These are phyloP conservation scores for Enteromius trimaculatus DNA, from an alignment of 2,797 vertebrate genomes.

Conservation along the genomic window DNA sequence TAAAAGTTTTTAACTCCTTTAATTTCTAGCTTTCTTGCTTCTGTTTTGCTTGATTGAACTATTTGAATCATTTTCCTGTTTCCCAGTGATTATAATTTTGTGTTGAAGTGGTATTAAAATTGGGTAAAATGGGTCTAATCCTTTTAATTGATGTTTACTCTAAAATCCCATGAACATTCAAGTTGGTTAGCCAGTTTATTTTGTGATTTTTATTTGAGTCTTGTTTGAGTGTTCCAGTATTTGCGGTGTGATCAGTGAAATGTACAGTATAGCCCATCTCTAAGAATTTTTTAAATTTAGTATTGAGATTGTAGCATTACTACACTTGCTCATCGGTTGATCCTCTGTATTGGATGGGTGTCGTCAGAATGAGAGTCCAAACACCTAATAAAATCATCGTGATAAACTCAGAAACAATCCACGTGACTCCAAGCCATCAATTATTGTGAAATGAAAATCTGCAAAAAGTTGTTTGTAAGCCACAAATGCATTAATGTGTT, in stretches of 20 bases:
- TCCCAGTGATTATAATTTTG: neutral
- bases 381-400: neutral
- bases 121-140: neutral
- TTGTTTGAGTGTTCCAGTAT: neutral
- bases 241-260: conserved; percentile 5
- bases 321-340: neutral
- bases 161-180: neutral
- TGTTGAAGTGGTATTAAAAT: neutral
- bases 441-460: neutral
- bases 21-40: neutral
- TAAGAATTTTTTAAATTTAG: neutral
- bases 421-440: neutral
- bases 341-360: neutral
- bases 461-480: neutral
- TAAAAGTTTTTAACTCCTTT: neutral
- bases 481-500: neutral
- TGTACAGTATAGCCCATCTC: neutral
- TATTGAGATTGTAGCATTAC: neutral
- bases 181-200: neutral
- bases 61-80: neutral
- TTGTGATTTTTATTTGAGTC: neutral
- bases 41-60: neutral
- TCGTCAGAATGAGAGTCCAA: neutral
- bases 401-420: neutral
- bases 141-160: neutral